Evolutionary conservation across 1,140 invertebrate genomes (phyloP).

Genomic region (Papilio glaucus): DNA sequence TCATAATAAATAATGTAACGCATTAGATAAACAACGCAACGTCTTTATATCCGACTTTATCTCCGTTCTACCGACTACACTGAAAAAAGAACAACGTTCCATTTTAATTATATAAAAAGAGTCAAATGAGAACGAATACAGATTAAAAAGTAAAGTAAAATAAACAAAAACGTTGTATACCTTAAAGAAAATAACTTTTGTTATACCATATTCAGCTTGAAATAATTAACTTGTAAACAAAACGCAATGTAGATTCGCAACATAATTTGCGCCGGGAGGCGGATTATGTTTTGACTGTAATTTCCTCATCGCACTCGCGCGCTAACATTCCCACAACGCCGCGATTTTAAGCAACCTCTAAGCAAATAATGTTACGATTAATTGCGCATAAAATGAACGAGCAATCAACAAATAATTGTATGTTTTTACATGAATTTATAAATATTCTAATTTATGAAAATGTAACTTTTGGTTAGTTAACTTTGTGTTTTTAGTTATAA

Average conservation of each 20-base stretch:
- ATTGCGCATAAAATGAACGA: not conserved
- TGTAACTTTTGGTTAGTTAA: too few relatives aligned
- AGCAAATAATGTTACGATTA: not conserved
- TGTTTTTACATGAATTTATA: not conserved
- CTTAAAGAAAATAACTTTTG: too few relatives aligned
- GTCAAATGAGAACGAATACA: too few relatives aligned
- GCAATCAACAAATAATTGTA: slow-evolving; percentile 3
- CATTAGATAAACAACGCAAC: too few relatives aligned
- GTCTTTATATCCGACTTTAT: too few relatives aligned
- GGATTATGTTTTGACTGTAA: slow-evolving; percentile 22
- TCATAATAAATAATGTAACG: too few relatives aligned
- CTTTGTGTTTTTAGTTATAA: too few relatives aligned
- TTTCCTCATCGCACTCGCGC: not conserved
- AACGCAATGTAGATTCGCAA: slow-evolving; percentile 19
- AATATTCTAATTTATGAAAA: not conserved
- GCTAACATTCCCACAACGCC: not conserved
- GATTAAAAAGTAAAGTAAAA: too few relatives aligned
- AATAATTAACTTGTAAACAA: not conserved
- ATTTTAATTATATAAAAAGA: too few relatives aligned
- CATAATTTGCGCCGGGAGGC: not conserved
- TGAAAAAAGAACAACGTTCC: too few relatives aligned
- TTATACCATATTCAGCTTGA: not conserved
- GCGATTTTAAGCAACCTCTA: not conserved
- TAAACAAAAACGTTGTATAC: too few relatives aligned
- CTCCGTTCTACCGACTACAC: too few relatives aligned